Evolutionary conservation across 2,113 vertebrate genomes (phyloP).

Genomic region (Hemiprocne comata): DNA sequence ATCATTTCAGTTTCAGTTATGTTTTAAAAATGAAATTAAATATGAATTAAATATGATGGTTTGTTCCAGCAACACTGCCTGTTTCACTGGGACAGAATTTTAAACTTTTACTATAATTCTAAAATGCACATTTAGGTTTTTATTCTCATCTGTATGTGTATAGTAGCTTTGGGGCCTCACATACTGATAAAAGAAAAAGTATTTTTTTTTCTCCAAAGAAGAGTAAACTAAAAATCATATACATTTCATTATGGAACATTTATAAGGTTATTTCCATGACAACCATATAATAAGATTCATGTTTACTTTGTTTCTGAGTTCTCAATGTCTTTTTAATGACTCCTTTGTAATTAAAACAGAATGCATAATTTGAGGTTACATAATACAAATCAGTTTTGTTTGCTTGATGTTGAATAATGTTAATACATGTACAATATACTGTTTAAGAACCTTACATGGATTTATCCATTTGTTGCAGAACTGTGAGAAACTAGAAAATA

Average conservation of each 20-base stretch:
- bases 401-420: slow-evolving; percentile 21
- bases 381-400: slow-evolving; percentile 54
- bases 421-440: slow-evolving; percentile 43
- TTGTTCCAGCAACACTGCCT: background rate
- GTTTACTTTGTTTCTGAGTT: slow-evolving; percentile 77
- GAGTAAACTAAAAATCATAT: background rate
- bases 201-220: background rate
- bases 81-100: background rate
- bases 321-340: slow-evolving; percentile 81
- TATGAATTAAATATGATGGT: background rate
- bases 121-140: background rate
- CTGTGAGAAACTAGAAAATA: slow-evolving; percentile 91
- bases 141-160: background rate
- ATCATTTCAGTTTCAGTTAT: background rate
- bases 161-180: background rate
- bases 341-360: slow-evolving; percentile 70
- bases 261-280: slow-evolving; percentile 74
- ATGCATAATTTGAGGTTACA: slow-evolving; percentile 62
- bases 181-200: background rate
- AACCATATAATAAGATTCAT: slow-evolving; percentile 73
- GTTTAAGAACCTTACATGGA: slow-evolving; percentile 26
- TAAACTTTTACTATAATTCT: background rate
- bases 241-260: slow-evolving; percentile 43
- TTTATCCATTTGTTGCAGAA: slow-evolving; percentile 76
- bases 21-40: background rate